Conservation (phyloP, 2,888 invertebrate genomes). For the Ommatoiulus sabulosus region DNA sequence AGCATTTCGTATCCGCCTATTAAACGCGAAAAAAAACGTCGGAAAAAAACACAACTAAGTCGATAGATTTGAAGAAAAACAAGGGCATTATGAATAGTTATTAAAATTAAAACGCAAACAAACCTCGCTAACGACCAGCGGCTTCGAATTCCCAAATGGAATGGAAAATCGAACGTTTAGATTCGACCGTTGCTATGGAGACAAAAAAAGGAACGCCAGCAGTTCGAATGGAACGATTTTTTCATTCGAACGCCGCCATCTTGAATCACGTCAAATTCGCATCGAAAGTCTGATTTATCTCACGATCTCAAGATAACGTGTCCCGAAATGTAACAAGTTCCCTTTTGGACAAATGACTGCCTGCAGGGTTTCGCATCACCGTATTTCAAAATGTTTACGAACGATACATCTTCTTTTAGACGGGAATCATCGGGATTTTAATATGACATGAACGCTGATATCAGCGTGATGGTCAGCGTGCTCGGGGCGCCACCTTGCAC, state of each 20-base stretch:
- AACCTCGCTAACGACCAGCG: not conserved
- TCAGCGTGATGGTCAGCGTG: no score
- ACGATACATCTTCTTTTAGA: no score
- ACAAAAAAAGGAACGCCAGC: not conserved
- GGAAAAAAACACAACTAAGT: not conserved
- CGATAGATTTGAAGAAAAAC: not conserved
- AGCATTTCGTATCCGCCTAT: constrained; percentile 14
- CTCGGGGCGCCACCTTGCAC: no score
- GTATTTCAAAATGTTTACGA: no score
- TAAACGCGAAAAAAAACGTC: not conserved
- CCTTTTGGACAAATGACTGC: no score
- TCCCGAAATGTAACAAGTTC: no score
- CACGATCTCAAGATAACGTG: no score
- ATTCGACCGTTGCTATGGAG: not conserved
- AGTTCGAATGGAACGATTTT: not conserved
- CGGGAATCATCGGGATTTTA: no score
- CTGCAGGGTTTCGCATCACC: no score
- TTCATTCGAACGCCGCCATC: not conserved
- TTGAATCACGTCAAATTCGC: not conserved
- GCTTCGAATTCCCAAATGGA: not conserved
- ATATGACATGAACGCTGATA: no score
- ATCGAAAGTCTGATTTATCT: no score
- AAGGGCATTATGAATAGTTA: not conserved
- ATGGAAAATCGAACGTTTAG: not conserved
- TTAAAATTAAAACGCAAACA: constrained; percentile 27